phyloP scores from a whole-genome alignment of 2,797 vertebrate genomes.

The Lemur catta region DNA sequence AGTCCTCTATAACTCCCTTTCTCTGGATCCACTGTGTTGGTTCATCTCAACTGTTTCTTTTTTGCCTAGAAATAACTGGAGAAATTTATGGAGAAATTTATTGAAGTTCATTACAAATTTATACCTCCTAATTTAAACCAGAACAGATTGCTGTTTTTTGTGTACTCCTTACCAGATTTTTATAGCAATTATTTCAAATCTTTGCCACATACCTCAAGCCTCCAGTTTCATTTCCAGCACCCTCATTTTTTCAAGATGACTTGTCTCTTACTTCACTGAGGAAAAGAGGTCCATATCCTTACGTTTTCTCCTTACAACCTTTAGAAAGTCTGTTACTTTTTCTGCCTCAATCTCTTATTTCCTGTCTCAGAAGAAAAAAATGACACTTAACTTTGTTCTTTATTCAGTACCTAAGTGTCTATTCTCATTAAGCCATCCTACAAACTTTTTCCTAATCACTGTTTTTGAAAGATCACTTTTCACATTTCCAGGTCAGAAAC shows the following conservation, averaged over 20 bases:
- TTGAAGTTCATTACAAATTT: background rate
- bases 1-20: background rate
- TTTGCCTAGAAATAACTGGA: background rate
- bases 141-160: background rate
- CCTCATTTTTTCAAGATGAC: background rate
- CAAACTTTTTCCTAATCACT: background rate
- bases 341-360: background rate
- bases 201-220: background rate
- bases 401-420: background rate
- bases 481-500: constrained; percentile 31
- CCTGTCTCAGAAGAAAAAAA: background rate
- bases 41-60: background rate
- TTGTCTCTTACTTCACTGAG: background rate
- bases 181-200: background rate
- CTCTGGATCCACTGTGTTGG: background rate
- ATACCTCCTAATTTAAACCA: background rate
- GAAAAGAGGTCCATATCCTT: background rate
- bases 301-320: background rate
- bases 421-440: background rate
- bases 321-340: background rate
- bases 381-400: background rate
- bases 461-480: constrained; percentile 15
- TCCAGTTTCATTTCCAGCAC: constrained; percentile 35
- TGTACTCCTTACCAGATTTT: background rate
- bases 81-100: background rate